These are phyloP conservation scores for Poecilia gillii DNA, from an alignment of 2,797 vertebrate genomes.

Conservation along the genomic window DNA sequence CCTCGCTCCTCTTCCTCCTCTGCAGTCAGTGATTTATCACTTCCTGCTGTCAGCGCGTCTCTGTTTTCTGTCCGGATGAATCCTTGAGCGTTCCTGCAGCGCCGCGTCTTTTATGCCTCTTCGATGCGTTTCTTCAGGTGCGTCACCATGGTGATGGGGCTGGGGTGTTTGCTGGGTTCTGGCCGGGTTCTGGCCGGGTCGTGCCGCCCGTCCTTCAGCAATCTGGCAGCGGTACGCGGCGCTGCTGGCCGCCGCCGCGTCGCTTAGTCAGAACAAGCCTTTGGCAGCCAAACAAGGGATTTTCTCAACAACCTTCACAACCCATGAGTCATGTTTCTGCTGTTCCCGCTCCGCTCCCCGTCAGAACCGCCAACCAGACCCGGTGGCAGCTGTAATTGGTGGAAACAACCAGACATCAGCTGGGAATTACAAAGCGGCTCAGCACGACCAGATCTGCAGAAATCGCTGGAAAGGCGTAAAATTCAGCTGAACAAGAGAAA, in stretches of 20 bases:
- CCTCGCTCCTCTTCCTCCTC: constrained; percentile 21
- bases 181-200: constrained; percentile 1
- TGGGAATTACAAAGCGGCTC: neutral
- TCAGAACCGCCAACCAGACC: neutral
- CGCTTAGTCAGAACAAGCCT: constrained; percentile 42
- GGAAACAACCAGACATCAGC: neutral
- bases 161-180: neutral
- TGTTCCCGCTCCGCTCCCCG: constrained; percentile 12
- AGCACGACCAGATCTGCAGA: neutral
- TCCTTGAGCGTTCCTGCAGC: constrained; percentile 7
- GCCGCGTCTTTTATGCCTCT: constrained; percentile 5
- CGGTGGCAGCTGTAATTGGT: neutral
- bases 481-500: neutral
- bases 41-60: constrained; percentile 43
- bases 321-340: constrained; percentile 45
- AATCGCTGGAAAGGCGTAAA: neutral
- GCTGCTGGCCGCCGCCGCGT: constrained; percentile 25
- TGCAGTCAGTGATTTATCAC: constrained; percentile 57
- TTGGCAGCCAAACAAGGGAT: constrained; percentile 49
- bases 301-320: constrained; percentile 54
- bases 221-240: constrained; percentile 28
- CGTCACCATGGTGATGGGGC: constrained; percentile 7
- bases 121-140: neutral
- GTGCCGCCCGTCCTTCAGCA: constrained; percentile 30
- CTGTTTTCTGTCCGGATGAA: constrained; percentile 49